Conservation (phyloP, 2,113 vertebrate genomes). For the Oceanodroma tethys region DNA sequence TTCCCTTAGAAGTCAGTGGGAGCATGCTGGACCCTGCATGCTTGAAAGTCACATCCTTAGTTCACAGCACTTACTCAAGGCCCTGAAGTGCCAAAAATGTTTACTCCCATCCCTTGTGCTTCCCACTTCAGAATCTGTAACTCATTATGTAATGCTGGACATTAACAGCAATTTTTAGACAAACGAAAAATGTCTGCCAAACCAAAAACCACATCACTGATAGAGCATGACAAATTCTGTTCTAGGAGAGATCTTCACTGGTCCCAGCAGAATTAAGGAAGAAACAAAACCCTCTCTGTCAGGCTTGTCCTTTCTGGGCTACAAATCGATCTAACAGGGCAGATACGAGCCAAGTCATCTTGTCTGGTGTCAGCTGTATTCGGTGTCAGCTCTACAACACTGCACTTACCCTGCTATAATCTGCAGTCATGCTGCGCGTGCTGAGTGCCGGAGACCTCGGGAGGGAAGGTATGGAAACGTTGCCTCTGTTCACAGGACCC, state of each 20-base stretch:
- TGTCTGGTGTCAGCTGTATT: neutral
- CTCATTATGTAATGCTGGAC: neutral
- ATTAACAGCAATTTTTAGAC: neutral
- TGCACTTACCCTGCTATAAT: conserved; percentile 74
- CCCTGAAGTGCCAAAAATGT: neutral
- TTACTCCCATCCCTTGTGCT: neutral
- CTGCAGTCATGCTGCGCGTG: conserved; percentile 22
- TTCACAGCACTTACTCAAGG: neutral
- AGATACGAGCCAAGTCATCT: rapidly evolving
- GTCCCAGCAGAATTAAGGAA: neutral
- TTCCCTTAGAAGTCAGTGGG: neutral
- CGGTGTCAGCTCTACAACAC: neutral
- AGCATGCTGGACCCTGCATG: neutral
- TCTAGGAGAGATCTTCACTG: neutral
- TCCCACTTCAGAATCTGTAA: neutral
- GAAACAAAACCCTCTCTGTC: neutral
- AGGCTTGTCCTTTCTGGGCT: neutral
- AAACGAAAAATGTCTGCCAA: neutral
- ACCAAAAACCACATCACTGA: neutral
- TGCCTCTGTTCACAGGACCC: neutral
- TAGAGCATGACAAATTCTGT: too few relatives aligned
- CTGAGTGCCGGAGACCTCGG: conserved; percentile 65
- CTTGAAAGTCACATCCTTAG: neutral
- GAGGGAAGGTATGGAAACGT: neutral
- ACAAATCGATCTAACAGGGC: rapidly evolving